Evolutionary conservation across 2,113 vertebrate species (phyloP).

Genomic region (Atractosteus spatula): DNA sequence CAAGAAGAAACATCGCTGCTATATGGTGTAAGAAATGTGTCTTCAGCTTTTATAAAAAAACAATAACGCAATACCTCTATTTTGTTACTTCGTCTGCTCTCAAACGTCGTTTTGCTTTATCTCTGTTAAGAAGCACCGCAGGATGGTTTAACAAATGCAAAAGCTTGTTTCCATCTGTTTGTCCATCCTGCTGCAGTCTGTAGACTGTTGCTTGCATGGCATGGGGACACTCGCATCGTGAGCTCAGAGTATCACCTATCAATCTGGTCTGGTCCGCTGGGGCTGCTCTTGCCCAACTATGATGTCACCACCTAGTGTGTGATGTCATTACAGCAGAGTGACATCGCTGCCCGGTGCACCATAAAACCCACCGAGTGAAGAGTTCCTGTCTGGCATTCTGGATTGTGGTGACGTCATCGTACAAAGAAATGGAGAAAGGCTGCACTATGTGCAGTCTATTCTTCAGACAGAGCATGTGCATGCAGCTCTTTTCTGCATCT

Average conservation of each 20-base stretch:
- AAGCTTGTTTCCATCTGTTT: background rate
- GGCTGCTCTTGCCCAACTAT: constrained; percentile 16
- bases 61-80: constrained; percentile 21
- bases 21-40: constrained; percentile 58
- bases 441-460: background rate
- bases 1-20: constrained; percentile 5
- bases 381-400: background rate
- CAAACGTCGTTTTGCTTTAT: constrained; percentile 1
- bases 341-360: background rate
- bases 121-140: background rate
- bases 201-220: constrained; percentile 36
- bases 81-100: constrained; percentile 2
- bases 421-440: background rate
- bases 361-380: background rate
- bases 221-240: constrained; percentile 11
- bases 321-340: constrained; percentile 9
- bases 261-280: constrained; percentile 26
- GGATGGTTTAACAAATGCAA: background rate
- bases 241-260: constrained; percentile 12
- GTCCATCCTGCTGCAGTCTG: constrained; percentile 3
- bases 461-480: constrained; percentile 13
- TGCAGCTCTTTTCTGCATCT: constrained; percentile 8
- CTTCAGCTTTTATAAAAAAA: constrained; percentile 57
- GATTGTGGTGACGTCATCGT: background rate
- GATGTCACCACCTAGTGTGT: constrained; percentile 21